phyloP scores from a whole-genome alignment of 2,797 vertebrate species.

The Eremophila alpestris region DNA sequence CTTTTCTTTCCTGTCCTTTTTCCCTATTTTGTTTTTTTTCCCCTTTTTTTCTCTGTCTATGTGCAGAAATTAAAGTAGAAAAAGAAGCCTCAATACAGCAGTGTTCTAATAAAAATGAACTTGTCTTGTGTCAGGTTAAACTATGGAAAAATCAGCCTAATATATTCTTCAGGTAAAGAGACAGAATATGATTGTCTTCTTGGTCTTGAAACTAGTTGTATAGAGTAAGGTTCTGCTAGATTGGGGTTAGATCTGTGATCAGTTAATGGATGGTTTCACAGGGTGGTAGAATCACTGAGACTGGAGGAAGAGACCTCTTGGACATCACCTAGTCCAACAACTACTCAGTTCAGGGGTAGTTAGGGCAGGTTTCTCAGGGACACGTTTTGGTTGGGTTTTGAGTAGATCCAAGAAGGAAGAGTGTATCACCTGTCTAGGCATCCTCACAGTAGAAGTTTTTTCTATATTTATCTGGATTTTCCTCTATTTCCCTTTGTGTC shows the following conservation, averaged over 20 bases:
- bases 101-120: neutral
- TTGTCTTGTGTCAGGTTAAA: neutral
- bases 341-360: neutral
- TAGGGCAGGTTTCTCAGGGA: neutral
- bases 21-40: no score
- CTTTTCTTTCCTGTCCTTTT: no score
- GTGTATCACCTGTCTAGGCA: neutral
- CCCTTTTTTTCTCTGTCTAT: fast-evolving
- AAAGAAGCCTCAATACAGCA: neutral
- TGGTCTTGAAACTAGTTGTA: neutral
- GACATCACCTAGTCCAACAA: neutral
- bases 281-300: neutral
- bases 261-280: neutral
- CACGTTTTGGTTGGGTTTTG: neutral
- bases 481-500: neutral
- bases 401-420: neutral
- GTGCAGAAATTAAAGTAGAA: neutral
- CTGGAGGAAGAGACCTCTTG: neutral
- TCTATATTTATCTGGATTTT: neutral
- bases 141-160: neutral
- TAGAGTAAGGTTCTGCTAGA: neutral
- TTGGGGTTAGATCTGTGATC: neutral
- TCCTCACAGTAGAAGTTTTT: neutral
- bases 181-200: neutral
- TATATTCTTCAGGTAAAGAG: neutral